Evolutionary conservation across 1,140 invertebrate species (phyloP).

Genomic region (Aphidius ervi): DNA sequence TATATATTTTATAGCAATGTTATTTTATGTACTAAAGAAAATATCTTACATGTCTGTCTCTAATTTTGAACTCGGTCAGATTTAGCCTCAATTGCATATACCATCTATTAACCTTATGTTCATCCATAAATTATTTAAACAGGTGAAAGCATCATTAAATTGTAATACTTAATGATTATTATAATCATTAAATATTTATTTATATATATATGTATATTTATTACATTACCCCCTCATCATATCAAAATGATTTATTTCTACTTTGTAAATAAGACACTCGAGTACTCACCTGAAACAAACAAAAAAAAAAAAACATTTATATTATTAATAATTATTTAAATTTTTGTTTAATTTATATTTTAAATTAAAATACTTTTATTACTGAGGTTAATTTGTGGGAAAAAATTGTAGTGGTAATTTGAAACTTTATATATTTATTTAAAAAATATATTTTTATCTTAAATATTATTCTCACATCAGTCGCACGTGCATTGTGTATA

Average conservation of each 20-base stretch:
- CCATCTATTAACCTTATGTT: conserved; percentile 4
- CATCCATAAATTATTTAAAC: conserved; percentile 13
- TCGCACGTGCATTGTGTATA: too few relatives aligned
- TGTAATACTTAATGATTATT: conserved; percentile 5
- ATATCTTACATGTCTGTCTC: conserved; percentile 10
- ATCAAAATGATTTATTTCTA: not conserved
- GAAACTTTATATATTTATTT: too few relatives aligned
- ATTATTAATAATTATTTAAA: not conserved
- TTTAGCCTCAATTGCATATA: conserved; percentile 13
- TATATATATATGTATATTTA: not conserved
- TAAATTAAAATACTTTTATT: too few relatives aligned
- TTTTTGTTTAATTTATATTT: not conserved
- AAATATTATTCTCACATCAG: too few relatives aligned
- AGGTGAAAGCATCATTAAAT: conserved; percentile 13
- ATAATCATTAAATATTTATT: too few relatives aligned
- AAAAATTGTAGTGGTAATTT: too few relatives aligned
- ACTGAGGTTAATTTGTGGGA: too few relatives aligned
- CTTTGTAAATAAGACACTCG: not conserved
- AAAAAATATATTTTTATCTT: too few relatives aligned
- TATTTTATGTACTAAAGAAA: conserved; percentile 9
- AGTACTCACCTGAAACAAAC: conserved; percentile 42
- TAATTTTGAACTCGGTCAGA: conserved; percentile 9
- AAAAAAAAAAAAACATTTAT: conserved; percentile 9
- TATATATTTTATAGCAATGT: not conserved
- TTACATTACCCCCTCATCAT: conserved; percentile 8